Evolutionary conservation across 2,797 vertebrate genomes (phyloP).

Genomic region (Loris lydekkerianus): DNA sequence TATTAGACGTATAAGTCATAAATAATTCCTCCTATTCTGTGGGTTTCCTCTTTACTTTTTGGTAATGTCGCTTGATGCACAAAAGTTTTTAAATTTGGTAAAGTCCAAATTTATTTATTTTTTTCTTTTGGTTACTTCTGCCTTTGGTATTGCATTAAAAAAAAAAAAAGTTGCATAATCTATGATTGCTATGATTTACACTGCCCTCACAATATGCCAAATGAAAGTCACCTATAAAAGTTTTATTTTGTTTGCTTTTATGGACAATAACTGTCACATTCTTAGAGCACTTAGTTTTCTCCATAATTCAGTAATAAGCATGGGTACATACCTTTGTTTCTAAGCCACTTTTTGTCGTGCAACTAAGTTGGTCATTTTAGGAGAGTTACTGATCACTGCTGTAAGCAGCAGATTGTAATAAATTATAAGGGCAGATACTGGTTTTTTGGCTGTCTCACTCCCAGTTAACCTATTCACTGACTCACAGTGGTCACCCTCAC

Average conservation of each 20-base stretch:
- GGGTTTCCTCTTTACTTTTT: background rate
- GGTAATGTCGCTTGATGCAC: background rate
- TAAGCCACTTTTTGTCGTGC: background rate
- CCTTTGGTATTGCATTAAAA: background rate
- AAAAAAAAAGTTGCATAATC: background rate
- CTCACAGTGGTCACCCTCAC: background rate
- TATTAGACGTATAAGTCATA: background rate
- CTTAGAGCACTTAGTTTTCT: background rate
- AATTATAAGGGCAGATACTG: too few relatives aligned
- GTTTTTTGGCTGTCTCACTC: background rate
- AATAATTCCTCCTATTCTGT: background rate
- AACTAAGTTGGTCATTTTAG: background rate
- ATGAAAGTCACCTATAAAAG: background rate
- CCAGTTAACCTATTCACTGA: background rate
- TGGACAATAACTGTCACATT: background rate
- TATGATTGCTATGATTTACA: background rate
- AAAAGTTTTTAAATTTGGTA: background rate
- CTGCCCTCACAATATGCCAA: background rate
- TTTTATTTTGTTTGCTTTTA: conserved; percentile 3
- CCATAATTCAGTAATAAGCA: background rate
- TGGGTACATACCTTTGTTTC: background rate
- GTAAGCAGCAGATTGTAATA: background rate
- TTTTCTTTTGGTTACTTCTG: background rate
- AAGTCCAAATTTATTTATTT: background rate
- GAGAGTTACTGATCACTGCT: background rate